Conservation (phyloP, 2,113 vertebrate species). For the Lophura nycthemera region DNA sequence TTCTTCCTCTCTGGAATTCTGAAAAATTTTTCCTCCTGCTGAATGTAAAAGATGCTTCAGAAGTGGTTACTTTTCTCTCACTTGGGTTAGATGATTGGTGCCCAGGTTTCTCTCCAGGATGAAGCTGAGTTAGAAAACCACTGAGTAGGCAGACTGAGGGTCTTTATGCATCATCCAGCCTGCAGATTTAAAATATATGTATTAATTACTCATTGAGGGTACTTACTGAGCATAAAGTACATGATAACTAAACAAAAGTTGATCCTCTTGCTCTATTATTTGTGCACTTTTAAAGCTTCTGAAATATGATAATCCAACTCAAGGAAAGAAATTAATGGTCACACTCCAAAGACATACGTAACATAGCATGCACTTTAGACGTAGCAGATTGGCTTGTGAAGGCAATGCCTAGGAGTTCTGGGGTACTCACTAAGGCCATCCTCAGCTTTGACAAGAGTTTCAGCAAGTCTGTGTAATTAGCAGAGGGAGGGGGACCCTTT, state of each 20-base stretch:
- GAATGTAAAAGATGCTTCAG: constrained; percentile 16
- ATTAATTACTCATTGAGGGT: background rate
- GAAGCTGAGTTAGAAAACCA: background rate
- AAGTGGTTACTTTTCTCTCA: background rate
- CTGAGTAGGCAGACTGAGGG: background rate
- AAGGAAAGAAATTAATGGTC: background rate
- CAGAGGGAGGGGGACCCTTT: background rate
- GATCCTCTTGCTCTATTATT: background rate
- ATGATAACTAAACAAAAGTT: background rate
- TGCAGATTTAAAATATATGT: background rate
- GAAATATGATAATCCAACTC: background rate
- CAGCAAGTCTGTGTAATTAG: background rate
- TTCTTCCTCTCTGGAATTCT: constrained; percentile 17
- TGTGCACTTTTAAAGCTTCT: background rate
- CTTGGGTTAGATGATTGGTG: background rate
- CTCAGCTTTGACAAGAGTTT: background rate
- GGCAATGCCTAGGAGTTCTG: background rate
- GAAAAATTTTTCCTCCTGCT: background rate
- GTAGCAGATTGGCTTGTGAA: background rate
- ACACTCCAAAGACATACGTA: background rate
- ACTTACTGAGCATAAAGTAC: background rate
- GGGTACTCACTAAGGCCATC: background rate
- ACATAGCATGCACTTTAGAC: background rate
- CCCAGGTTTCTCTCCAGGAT: background rate
- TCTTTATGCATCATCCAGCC: background rate